Conservation (phyloP, 2,113 vertebrate genomes). For the Cyanoliseus patagonus region DNA sequence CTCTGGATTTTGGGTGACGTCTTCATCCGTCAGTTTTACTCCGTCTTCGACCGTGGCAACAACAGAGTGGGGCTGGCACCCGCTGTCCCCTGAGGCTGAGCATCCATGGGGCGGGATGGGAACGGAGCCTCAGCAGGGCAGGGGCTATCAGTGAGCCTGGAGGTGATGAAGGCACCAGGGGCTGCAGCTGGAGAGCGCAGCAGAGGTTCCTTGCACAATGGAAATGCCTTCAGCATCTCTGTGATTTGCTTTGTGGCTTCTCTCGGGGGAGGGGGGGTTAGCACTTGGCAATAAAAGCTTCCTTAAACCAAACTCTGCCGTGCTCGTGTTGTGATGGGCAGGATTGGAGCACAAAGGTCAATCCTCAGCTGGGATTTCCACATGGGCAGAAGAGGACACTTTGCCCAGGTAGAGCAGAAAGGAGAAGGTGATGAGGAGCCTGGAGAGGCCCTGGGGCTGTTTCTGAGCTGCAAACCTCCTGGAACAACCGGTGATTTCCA, state of each 20-base stretch:
- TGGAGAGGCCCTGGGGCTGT: not conserved
- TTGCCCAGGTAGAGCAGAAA: not conserved
- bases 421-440: not conserved
- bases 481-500: not conserved
- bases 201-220: accelerated
- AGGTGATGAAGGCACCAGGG: not conserved
- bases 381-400: not conserved
- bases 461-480: not conserved
- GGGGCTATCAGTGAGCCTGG: not conserved
- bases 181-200: not conserved
- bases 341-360: not conserved
- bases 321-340: accelerated
- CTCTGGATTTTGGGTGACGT: slow-evolving; percentile 80
- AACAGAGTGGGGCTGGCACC: slow-evolving; percentile 78
- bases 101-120: not conserved
- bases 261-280: not conserved
- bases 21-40: slow-evolving; percentile 78
- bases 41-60: slow-evolving; percentile 78
- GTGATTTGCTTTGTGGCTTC: not conserved
- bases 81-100: not conserved
- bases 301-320: not conserved
- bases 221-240: not conserved
- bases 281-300: not conserved
- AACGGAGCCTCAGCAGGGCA: accelerated
- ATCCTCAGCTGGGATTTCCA: not conserved